These are phyloP conservation scores for Manacus vitellinus DNA, from an alignment of 2,113 vertebrate genomes.

Conservation along the genomic window DNA sequence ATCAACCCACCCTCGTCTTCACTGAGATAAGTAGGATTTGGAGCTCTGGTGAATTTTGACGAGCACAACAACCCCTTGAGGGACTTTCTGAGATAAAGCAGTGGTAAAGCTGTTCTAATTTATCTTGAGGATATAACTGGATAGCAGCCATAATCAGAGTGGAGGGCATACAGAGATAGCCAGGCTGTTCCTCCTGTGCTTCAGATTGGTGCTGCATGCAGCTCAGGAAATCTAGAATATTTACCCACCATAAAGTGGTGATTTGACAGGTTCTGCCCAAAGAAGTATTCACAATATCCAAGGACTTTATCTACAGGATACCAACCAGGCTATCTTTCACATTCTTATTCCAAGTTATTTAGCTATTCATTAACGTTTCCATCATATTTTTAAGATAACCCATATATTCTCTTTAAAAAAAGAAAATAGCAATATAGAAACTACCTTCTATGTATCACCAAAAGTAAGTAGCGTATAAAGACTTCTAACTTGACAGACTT, in stretches of 20 bases:
- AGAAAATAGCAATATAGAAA: background rate
- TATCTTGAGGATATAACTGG: constrained; percentile 30
- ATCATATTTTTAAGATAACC: background rate
- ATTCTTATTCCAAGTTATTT: background rate
- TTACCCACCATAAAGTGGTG: background rate
- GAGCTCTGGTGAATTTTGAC: constrained; percentile 35
- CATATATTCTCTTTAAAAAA: background rate
- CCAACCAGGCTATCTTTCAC: background rate
- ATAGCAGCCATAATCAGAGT: background rate
- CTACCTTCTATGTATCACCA: background rate
- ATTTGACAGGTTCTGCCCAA: background rate
- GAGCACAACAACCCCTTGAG: background rate
- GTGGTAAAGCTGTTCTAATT: background rate
- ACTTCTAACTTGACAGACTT: background rate
- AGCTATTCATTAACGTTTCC: background rate
- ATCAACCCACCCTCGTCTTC: constrained; percentile 52
- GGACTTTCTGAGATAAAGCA: constrained; percentile 24
- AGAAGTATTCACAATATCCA: background rate
- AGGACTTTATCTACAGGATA: background rate
- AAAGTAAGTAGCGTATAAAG: background rate
- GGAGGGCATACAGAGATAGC: constrained; percentile 16
- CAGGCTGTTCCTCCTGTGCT: background rate
- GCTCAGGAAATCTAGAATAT: background rate
- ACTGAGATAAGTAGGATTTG: constrained; percentile 53
- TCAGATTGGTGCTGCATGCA: background rate